Percentiles rank a stretch among this genome's conserved stretches.
Evolutionary conservation across 2,888 invertebrate genomes (phyloP).

Genomic region (Troilus luridus): DNA sequence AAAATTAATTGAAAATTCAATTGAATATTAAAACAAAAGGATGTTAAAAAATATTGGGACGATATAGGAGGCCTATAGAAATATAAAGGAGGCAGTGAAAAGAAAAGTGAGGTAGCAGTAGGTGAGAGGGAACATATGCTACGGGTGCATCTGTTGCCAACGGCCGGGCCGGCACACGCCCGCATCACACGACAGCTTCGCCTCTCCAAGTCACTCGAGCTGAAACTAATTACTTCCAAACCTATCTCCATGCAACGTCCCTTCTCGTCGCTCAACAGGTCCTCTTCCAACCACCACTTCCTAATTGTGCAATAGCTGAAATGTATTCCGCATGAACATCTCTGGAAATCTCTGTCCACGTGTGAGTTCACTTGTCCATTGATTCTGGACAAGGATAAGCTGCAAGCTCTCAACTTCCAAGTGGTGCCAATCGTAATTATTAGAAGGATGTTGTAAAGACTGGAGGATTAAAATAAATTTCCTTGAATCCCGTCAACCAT

Average conservation of each 20-base stretch:
- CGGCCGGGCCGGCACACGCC: conserved; percentile 35
- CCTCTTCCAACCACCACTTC: neutral
- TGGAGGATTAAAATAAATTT: too few relatives aligned
- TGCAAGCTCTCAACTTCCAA: too few relatives aligned
- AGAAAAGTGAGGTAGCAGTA: conserved; percentile 12
- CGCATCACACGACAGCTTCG: conserved; percentile 40
- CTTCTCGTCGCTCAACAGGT: neutral
- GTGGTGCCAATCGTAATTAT: too few relatives aligned
- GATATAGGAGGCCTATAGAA: neutral
- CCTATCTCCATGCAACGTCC: neutral
- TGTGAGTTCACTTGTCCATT: neutral
- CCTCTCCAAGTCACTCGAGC: conserved; percentile 3
- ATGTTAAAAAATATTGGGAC: neutral
- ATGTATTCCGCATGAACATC: too few relatives aligned
- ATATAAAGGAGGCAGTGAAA: conserved; percentile 4
- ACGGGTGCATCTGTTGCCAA: conserved; percentile 56
- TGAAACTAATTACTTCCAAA: conserved; percentile 42
- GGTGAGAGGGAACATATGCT: conserved; percentile 38
- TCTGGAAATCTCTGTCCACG: neutral
- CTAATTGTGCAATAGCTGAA: neutral
- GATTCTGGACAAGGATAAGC: neutral
- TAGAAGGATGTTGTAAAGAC: too few relatives aligned
- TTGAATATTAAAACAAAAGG: neutral
- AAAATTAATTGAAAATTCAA: too few relatives aligned
- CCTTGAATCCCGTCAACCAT: too few relatives aligned